These are phyloP conservation scores for Diachrysia chrysitis DNA, from an alignment of 2,888 invertebrate species.

Conservation along the genomic window DNA sequence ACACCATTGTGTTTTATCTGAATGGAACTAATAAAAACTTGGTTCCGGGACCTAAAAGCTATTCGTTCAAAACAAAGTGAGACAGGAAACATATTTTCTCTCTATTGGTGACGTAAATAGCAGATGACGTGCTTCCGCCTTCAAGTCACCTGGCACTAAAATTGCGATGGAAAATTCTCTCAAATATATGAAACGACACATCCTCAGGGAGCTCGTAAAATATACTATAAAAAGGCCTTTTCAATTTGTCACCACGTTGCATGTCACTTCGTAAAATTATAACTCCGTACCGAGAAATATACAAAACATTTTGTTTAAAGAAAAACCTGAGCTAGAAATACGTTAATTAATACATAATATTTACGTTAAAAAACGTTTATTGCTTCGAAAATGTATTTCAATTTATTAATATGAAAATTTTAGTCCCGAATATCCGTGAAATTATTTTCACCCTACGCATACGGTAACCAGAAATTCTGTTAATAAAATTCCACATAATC, in stretches of 20 bases:
- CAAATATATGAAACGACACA: constrained; percentile 64
- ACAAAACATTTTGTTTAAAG: neutral
- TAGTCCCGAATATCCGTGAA: constrained; percentile 47
- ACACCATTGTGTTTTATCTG: neutral
- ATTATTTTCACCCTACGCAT: constrained; percentile 58
- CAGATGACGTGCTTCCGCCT: constrained; percentile 45
- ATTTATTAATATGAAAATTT: constrained; percentile 35
- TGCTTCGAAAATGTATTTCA: neutral
- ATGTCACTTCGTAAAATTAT: constrained; percentile 49
- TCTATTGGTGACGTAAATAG: constrained; percentile 55
- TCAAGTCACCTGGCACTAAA: constrained; percentile 61
- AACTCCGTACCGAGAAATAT: constrained; percentile 28
- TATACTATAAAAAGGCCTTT: constrained; percentile 78
- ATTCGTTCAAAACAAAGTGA: constrained; percentile 30
- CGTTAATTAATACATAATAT: neutral
- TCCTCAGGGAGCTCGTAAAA: constrained; percentile 72
- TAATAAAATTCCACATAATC: constrained; percentile 83
- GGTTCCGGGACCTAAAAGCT: constrained; percentile 12
- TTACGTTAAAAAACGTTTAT: neutral
- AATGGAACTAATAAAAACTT: constrained; percentile 12
- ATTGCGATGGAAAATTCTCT: constrained; percentile 58
- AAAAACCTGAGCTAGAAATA: neutral
- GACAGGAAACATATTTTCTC: constrained; percentile 34
- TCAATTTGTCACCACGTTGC: constrained; percentile 75
- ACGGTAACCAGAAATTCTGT: constrained; percentile 69